Evolutionary conservation across 92 coral and sea anemone species (phyloP), one percentile per base, ranked within the genome.

Genomic region (Meandrina meandrites): DNA sequence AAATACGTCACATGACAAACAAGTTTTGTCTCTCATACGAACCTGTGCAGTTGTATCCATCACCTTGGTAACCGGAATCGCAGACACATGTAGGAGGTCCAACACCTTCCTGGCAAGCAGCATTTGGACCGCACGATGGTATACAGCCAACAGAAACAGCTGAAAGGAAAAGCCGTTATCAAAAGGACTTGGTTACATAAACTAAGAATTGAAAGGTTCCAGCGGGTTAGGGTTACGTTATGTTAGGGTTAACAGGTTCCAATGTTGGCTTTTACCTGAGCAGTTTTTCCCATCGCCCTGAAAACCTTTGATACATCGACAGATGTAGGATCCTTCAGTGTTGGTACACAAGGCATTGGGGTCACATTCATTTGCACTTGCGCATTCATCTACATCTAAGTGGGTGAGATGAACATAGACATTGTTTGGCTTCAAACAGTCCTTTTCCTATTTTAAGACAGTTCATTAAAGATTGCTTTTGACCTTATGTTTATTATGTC

Each of bases 221-320:
- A n/a, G n/a, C n/a, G n/a, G n/a, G n/a, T n/a, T n/a, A n/a, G n/a
- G n/a, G n/a, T n/a, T n/a, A n/a, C n/a, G n/a, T n/a, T n/a, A n/a
- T n/a, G n/a, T n/a, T n/a, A n/a, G n/a, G n/a, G n/a, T n/a, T 11
- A 21, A 27, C 36, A 42, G 40, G 24, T 30, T 62, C 75, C 8
- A 32, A 16, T 8, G 2, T 14, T n/a, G 8, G 31, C 19, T 6
- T 48, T 81, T 40, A 40, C 45, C 45, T 40, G 45, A 2, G 45
- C 45, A 40, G 45, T 40, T 40, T 40, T 6, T 78, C 57, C 93
- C 93, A 79, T 87, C 56, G 42, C 93, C 94, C 72, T 24, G 6
- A 42, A 81, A 91, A 12, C 94, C 94, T 12, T 50, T 64, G 57
- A 31, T 71, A 80, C 94, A 91, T 34, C 86, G 79, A 31, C 94